Percentiles rank a stretch among this genome's conserved stretches.
These are phyloP conservation scores for Eilema caniola DNA, from an alignment of 2,888 invertebrate genomes.

Conservation along the genomic window DNA sequence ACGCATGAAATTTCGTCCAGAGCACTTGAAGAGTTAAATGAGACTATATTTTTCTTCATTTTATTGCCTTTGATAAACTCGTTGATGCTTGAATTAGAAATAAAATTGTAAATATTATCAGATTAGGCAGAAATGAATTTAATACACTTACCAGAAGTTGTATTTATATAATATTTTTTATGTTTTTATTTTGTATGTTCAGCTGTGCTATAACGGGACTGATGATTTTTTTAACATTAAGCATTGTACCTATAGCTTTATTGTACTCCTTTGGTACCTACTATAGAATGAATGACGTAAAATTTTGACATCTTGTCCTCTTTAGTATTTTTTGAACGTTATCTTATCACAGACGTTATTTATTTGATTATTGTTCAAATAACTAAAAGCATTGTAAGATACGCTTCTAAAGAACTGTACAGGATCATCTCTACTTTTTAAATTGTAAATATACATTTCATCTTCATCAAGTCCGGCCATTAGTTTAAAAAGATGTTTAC, in stretches of 20 bases:
- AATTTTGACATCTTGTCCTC: not conserved
- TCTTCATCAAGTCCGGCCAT: constrained; percentile 30
- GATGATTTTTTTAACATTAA: not conserved
- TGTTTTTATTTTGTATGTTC: not conserved
- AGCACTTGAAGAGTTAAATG: constrained; percentile 28
- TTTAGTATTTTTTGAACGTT: not conserved
- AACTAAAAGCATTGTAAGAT: constrained; percentile 21
- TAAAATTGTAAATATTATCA: constrained; percentile 14
- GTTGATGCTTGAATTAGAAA: constrained; percentile 13
- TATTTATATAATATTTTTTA: not conserved
- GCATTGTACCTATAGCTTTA: constrained; percentile 8
- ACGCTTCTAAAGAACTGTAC: constrained; percentile 30
- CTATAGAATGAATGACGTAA: not conserved
- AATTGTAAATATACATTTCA: constrained; percentile 35
- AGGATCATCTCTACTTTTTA: constrained; percentile 11
- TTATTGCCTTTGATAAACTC: not conserved
- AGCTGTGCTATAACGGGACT: not conserved
- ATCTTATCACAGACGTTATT: not conserved
- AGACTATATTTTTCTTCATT: not conserved
- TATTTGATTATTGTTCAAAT: not conserved
- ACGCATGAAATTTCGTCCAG: constrained; percentile 28
- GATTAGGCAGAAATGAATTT: not conserved
- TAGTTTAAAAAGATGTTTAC: constrained; percentile 16
- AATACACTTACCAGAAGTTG: not conserved
- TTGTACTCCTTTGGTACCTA: constrained; percentile 1